A percentile compares a stretch with the other conserved stretches of the same genome.
phyloP scores from a whole-genome alignment of 2,797 vertebrate species.

The Spinus pinus region DNA sequence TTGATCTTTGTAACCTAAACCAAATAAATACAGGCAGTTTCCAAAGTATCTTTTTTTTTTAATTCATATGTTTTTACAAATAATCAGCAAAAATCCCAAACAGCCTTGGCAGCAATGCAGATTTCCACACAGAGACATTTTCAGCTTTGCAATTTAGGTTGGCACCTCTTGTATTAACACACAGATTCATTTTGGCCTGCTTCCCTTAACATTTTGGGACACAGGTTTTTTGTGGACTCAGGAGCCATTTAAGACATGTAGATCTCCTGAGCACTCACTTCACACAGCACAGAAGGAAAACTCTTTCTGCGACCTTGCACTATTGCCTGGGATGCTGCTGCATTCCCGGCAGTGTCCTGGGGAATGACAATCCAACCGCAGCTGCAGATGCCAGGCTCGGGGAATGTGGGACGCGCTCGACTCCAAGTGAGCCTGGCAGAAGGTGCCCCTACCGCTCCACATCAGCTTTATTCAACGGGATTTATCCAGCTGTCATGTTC shows the following conservation, averaged over 20 bases:
- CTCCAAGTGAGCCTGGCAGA: background rate
- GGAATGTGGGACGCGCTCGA: background rate
- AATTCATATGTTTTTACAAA: background rate
- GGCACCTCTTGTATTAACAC: background rate
- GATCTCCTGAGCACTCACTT: background rate
- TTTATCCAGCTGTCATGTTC: slow-evolving; percentile 40
- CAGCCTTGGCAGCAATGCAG: background rate
- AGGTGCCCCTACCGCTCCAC: background rate
- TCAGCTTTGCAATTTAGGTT: background rate
- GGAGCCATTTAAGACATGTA: fast-evolving
- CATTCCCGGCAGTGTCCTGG: fast-evolving
- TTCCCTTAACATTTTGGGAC: background rate
- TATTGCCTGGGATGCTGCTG: fast-evolving
- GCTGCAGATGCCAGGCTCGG: background rate
- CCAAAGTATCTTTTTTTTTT: background rate
- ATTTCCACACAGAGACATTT: background rate
- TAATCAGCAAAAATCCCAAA: background rate
- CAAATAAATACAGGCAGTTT: background rate
- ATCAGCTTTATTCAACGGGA: background rate
- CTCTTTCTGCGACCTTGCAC: background rate
- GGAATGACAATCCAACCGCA: background rate
- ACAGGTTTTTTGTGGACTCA: background rate
- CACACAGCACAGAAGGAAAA: background rate
- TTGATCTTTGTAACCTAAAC: background rate
- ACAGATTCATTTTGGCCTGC: background rate